Percentiles rank a stretch among this genome's conserved stretches.
Evolutionary conservation across 2,797 vertebrate genomes (phyloP).

Genomic region (Salmo trutta): DNA sequence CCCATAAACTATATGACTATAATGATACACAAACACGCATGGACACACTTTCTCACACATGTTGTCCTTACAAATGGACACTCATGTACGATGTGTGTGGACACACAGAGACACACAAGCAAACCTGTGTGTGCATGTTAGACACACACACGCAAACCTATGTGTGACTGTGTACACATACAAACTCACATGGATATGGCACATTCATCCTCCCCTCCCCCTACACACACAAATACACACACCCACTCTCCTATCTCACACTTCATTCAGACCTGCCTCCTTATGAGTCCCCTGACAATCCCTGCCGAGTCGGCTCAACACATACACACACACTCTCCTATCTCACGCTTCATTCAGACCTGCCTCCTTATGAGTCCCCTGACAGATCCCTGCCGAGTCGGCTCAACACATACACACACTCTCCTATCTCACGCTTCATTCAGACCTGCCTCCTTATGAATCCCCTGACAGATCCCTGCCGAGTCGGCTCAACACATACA

Average conservation of each 20-base stretch:
- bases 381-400: no score
- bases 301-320: no score
- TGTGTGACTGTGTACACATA: not conserved
- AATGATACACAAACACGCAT: not conserved
- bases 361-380: no score
- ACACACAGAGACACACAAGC: constrained; percentile 3
- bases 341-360: constrained; percentile 57
- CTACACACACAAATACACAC: constrained; percentile 25
- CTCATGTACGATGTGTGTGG: not conserved
- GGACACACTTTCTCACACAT: no score
- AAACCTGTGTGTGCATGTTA: not conserved
- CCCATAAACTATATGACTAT: constrained; percentile 66
- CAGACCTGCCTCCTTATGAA: constrained; percentile 72
- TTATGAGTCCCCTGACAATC: no score
- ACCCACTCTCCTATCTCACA: constrained; percentile 63
- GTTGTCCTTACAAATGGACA: no score
- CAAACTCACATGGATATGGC: not conserved
- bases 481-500: constrained; percentile 72
- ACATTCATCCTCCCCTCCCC: not conserved
- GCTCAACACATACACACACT: not conserved
- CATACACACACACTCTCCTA: constrained; percentile 43
- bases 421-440: constrained; percentile 77
- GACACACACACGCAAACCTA: not conserved
- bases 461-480: constrained; percentile 68
- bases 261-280: constrained; percentile 19